These are phyloP conservation scores for Bettongia penicillata DNA, from an alignment of 2,113 vertebrate species.

Conservation along the genomic window DNA sequence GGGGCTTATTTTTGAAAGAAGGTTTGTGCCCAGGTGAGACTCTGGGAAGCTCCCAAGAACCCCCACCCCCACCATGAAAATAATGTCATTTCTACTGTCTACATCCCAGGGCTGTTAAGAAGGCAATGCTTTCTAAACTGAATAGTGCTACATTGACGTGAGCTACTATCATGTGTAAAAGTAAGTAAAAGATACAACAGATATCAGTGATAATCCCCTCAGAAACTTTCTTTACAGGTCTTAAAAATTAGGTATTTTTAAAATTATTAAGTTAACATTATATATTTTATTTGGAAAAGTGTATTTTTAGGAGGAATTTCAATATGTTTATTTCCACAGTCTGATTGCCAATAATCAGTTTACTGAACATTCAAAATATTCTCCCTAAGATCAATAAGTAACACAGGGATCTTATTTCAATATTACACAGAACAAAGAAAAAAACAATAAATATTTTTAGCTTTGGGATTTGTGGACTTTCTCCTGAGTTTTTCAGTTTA, in stretches of 20 bases:
- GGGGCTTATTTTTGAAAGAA: too few relatives aligned
- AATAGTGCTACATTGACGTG: background rate
- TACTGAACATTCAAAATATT: slow-evolving; percentile 22
- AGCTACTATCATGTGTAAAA: background rate
- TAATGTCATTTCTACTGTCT: background rate
- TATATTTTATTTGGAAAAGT: slow-evolving; percentile 38
- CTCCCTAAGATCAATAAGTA: slow-evolving; percentile 28
- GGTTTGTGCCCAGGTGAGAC: too few relatives aligned
- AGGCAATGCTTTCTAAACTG: background rate
- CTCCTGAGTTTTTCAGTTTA: slow-evolving; percentile 39
- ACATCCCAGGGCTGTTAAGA: background rate
- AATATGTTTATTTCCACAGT: background rate
- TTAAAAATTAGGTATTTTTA: background rate
- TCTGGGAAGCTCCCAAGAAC: too few relatives aligned
- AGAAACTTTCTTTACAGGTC: background rate
- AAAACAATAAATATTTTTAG: slow-evolving; percentile 11
- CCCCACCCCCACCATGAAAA: background rate
- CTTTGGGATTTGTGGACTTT: slow-evolving; percentile 15
- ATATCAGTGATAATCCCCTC: background rate
- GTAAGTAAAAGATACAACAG: background rate
- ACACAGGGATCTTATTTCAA: slow-evolving; percentile 36
- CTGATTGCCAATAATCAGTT: slow-evolving; percentile 50
- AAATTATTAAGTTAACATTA: background rate
- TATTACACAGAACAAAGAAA: slow-evolving; percentile 50
- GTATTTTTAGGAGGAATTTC: slow-evolving; percentile 3